Evolutionary conservation across 2,888 invertebrate species (phyloP).

Genomic region (Cephus spinipes): DNA sequence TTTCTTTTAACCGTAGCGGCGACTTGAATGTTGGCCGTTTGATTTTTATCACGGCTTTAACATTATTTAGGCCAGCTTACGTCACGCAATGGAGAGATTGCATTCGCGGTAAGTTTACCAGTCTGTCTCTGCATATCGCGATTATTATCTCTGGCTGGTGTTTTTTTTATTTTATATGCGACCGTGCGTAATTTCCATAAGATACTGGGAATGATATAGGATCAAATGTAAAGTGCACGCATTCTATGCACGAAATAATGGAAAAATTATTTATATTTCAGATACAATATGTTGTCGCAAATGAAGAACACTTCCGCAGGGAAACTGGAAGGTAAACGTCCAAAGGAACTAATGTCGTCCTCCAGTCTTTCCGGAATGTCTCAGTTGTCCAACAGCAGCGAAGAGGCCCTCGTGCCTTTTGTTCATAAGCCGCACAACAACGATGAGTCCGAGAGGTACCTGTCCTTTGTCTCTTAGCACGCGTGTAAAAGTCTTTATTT

Average conservation of each 20-base stretch:
- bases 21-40: not conserved
- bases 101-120: not conserved
- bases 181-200: not conserved
- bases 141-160: not conserved
- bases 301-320: conserved; percentile 45
- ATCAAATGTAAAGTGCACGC: not conserved
- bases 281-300: conserved; percentile 54
- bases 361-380: conserved; percentile 65
- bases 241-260: not conserved
- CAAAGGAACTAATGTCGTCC: conserved; percentile 63
- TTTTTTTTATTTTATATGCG: not conserved
- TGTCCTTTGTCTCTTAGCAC: not conserved
- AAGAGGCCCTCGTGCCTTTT: conserved; percentile 61
- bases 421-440: conserved; percentile 56
- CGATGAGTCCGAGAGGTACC: conserved; percentile 54
- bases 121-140: not conserved
- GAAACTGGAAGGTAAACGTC: conserved; percentile 58
- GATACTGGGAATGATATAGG: not conserved
- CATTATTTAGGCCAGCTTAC: not conserved
- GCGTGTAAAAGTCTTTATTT: not conserved
- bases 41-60: not conserved
- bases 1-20: not conserved
- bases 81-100: not conserved
- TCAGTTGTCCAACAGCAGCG: conserved; percentile 63
- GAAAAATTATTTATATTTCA: conserved; percentile 21